Evolutionary conservation across 1,140 invertebrate species (phyloP).

Genomic region (Zaprionus kolodkinae): DNA sequence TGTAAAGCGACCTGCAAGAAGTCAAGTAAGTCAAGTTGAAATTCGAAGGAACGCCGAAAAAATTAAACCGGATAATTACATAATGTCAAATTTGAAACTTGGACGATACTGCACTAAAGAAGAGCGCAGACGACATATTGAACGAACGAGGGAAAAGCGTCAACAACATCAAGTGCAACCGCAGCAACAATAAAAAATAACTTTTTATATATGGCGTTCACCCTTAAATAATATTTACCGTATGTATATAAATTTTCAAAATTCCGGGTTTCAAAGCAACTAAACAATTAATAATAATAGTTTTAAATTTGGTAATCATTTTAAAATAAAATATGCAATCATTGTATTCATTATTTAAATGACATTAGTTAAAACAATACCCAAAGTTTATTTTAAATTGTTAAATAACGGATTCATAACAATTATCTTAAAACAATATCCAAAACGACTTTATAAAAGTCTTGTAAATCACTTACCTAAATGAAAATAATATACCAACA

Average conservation of each 20-base stretch:
- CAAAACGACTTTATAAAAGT: constrained; percentile 16
- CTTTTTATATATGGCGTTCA: constrained; percentile 4
- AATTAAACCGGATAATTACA: constrained; percentile 92
- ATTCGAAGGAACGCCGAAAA: constrained; percentile 86
- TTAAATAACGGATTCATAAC: background rate
- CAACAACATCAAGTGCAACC: constrained; percentile 83
- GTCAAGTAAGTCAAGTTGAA: constrained; percentile 85
- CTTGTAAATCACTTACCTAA: background rate
- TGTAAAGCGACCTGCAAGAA: constrained; percentile 89
- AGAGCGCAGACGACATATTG: constrained; percentile 90
- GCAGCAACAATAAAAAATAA: constrained; percentile 17
- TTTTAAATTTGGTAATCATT: background rate
- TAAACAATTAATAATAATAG: constrained; percentile 21
- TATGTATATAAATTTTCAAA: constrained; percentile 21
- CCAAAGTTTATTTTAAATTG: background rate
- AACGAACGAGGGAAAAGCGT: constrained; percentile 88
- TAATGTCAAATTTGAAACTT: constrained; percentile 92
- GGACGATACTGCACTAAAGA: constrained; percentile 93
- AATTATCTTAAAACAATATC: background rate
- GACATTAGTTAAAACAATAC: background rate
- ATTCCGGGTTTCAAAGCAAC: constrained; percentile 43
- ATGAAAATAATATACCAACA: constrained; percentile 1
- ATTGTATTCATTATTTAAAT: background rate
- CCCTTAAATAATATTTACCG: constrained; percentile 29
- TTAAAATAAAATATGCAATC: background rate